Evolutionary conservation across 2,888 invertebrate genomes (phyloP), one percentile per base, ranked within the genome.

Genomic region (Pandemis corylana): DNA sequence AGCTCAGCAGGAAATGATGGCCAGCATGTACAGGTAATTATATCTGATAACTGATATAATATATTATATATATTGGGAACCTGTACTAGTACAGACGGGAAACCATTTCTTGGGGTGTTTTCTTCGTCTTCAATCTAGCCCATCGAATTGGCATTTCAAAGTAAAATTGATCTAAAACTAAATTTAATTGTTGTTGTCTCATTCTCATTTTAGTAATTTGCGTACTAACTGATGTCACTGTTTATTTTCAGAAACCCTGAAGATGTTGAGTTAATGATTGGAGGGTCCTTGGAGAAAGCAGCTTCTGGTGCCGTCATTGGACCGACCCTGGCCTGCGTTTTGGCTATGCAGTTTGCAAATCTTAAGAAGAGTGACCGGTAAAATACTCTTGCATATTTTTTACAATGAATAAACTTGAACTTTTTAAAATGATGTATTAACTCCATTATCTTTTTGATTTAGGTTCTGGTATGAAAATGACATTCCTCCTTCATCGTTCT

Each of bases 391-490:
- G 5, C 4, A 49, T 36, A 36, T 36, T 36, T 36, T 36, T 36
- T 36, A 36, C 28, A 2, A 36, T 36, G 2, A 36, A 36, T 36
- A 2, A 53, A 41, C 9, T 41, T 5, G 7, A 4, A 36, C 53
- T 67, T 6, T 2, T 7, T 41, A 28, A 56, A 42, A 41, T 4
- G 0, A 10, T 4, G 20, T 2, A 65, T 53, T 5, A 2, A 15
- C 10, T 13, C 5, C 13, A 15, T 13, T 20, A 9, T n/a, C 10
- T 71, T 62, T 61, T 75, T 74, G 42, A 76, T 80, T 9, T 83
- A 95, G 99, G 77, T 99, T 98, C 88, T 99, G 98, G 98, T 99
- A 98, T 85, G 99, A 99, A 89, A 98, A 98, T 86, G 98, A 98
- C 85, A 95, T 98, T 64, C 98, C 98, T 0, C 98, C 98, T 0